Base-by-base conservation (phyloP, 1,140 invertebrate species). In the Drosophila setifemur region DNA sequence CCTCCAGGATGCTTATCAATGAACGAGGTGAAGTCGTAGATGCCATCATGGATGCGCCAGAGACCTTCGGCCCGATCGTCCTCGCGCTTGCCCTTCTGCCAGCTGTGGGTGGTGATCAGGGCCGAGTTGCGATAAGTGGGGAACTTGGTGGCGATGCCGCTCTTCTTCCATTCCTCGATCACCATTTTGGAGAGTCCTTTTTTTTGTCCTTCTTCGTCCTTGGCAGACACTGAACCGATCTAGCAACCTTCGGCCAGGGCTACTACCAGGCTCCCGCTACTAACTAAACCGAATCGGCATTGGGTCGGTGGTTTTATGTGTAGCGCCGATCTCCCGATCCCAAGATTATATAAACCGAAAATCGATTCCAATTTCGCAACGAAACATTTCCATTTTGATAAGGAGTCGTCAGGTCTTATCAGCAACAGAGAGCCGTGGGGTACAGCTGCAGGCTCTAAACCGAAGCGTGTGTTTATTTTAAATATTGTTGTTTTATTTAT, bases 11-110 rank as follows among this genome's bases (percentile, higher is more conserved):
- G 95, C 9, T 73, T 91, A 7, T 91, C 85, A 1, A 93, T 90
- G 72, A 94, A 96, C 9, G 90, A 77, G 2, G 90, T 92, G 18
- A 96, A 90, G 89, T 96, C 93, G 75, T 95, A 96, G 2, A 96
- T 91, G 21, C 90, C 90, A 83, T 95, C 92, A 63, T 93, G 89
- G 4, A 96, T 91, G 33, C 95, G 91, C 95, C 95, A 96, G 1
- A 95, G 89, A 28, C 91, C 92, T 85, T 94, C 93, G 0, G 94
- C 93, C 8, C 93, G 92, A 72, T 95, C 94, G 55, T 93, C 92
- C 23, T 87, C 54, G 16, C 87, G 90, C 64, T 94, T 94, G 2
- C 91, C 92, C 31, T 92, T 88, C 16, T 95, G 57, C 93, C 93
- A 93, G 45, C 76, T 87, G 35, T 89, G 52, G 0, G 60, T 69